Base-by-base conservation (phyloP, 2,888 invertebrate species). In the Halocaridina rubra region DNA sequence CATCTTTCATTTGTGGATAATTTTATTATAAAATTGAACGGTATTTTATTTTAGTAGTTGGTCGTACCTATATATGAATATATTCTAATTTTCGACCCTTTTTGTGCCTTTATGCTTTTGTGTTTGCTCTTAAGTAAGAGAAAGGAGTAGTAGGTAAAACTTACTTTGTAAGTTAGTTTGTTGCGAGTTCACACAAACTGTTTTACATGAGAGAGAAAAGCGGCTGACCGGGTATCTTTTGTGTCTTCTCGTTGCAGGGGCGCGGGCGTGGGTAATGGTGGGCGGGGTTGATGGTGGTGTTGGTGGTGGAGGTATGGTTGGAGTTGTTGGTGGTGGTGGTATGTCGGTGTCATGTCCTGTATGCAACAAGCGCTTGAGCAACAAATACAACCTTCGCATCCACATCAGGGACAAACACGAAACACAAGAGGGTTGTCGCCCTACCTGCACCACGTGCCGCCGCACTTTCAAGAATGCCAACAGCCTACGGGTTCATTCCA, bases 321-420 rank as follows among this genome's bases (percentile, higher is more conserved):
- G n/a, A n/a, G n/a, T n/a, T n/a, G 78, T 79, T 61, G 84, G 84
- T 78, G 84, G 84, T 72, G 78, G 13, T 16, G 67, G 74, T 64
- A 74, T 72, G 84, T 76, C 84, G 78, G 84, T 84, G 84, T 64
- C 77, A 78, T 97, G 97, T 91, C 94, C 94, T 86, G 94, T 97
- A 77, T 97, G 97, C 91, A 95, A 96, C 90, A 97, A 97, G 91
- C 95, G 96, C 84, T 92, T 97, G 74, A 96, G 96, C 91, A 97
- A 97, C 91, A 96, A 96, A 91, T 97, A 97, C 92, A 97, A 97
- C 91, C 91, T 97, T 89, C 93, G 96, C 85, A 96, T 90, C 78
- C 84, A 84, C 84, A 72, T 84, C 61, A 53, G 84, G 72, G 84
- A 84, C 84, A 84, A 84, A 29, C 84, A 84, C 74, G 84, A 84